Evolutionary conservation across 2,888 invertebrate genomes (phyloP).

Genomic region (Tholera decimalis): DNA sequence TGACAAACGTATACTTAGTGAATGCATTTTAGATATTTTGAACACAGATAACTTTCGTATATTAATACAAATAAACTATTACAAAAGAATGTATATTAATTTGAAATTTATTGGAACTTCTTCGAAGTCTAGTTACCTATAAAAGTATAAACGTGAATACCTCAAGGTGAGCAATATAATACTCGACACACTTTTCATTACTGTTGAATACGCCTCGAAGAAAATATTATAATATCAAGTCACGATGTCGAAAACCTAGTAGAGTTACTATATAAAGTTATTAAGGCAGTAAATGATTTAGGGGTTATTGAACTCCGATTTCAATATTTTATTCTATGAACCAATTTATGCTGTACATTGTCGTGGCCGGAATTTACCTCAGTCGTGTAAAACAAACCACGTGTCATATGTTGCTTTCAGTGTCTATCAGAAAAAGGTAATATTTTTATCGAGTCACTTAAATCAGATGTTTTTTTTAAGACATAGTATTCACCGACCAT

Average conservation of each 20-base stretch:
- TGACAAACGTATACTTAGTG: not conserved
- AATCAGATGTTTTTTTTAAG: not conserved
- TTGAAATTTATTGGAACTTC: not conserved
- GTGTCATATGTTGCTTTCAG: not conserved
- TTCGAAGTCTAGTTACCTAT: conserved; percentile 13
- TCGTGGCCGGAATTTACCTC: conserved; percentile 25
- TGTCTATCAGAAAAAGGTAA: not conserved
- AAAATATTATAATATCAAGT: conserved; percentile 26
- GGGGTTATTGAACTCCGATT: conserved; percentile 18
- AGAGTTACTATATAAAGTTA: conserved; percentile 26
- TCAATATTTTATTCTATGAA: conserved; percentile 46
- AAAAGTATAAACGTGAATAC: not conserved
- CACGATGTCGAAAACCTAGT: conserved; percentile 27
- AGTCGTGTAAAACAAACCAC: conserved; percentile 9
- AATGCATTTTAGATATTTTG: conserved; percentile 1
- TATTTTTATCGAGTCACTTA: not conserved
- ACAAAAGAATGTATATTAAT: not conserved
- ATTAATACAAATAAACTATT: not conserved
- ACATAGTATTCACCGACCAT: too few relatives aligned
- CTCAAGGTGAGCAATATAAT: conserved; percentile 18
- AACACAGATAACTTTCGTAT: not conserved
- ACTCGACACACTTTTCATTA: conserved; percentile 21
- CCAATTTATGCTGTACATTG: conserved; percentile 22
- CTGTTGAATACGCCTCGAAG: conserved; percentile 26
- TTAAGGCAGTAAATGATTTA: conserved; percentile 41